Percentiles rank a stretch among this genome's conserved stretches.
Conservation (phyloP, 1,140 invertebrate genomes). For the Manduca sexta region DNA sequence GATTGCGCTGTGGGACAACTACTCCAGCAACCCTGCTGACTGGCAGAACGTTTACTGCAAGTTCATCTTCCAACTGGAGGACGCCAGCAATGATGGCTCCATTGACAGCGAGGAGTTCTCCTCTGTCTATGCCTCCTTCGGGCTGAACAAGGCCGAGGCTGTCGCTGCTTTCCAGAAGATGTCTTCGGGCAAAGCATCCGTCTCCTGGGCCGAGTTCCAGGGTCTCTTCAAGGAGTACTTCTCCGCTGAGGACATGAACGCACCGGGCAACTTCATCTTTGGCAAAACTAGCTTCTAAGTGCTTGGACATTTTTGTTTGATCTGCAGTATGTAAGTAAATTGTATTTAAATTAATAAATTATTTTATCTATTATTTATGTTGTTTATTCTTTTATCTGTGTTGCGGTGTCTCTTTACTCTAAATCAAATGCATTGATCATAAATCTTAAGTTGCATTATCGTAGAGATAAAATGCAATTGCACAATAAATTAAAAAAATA, state of each 20-base stretch:
- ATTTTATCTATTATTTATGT: background rate
- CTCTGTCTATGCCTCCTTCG: constrained; percentile 81
- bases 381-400: background rate
- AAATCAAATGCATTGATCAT: too few relatives aligned
- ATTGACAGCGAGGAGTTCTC: constrained; percentile 86
- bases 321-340: constrained; percentile 1
- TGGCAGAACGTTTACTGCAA: constrained; percentile 86
- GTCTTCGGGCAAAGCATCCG: constrained; percentile 77
- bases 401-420: too few relatives aligned
- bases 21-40: constrained; percentile 80
- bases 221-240: constrained; percentile 85
- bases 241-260: constrained; percentile 78
- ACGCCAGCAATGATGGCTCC: constrained; percentile 84
- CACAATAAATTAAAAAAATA: too few relatives aligned
- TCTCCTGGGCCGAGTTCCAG: constrained; percentile 80
- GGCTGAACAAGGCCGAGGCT: constrained; percentile 78
- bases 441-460: too few relatives aligned
- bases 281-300: constrained; percentile 80
- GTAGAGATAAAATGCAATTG: too few relatives aligned
- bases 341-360: constrained; percentile 2
- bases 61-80: constrained; percentile 87
- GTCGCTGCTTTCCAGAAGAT: constrained; percentile 83
- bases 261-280: constrained; percentile 86
- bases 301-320: background rate
- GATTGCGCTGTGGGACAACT: constrained; percentile 86